A percentile compares a stretch with the other conserved stretches of the same genome.
phyloP scores from a whole-genome alignment of 2,888 invertebrate species.

The Osedax frankpressi region DNA sequence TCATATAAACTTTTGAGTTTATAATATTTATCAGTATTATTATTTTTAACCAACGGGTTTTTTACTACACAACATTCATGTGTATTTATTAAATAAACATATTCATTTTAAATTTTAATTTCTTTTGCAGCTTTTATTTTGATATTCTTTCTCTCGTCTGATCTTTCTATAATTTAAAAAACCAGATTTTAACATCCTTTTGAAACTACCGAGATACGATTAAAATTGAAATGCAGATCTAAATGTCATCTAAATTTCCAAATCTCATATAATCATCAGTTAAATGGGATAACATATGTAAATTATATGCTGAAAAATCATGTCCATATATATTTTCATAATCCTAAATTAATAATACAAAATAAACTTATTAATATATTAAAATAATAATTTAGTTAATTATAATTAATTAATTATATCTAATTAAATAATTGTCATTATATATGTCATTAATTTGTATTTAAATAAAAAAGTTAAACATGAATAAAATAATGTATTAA shows the following conservation, averaged over 20 bases:
- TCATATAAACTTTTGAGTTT: background rate
- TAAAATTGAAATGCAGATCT: background rate
- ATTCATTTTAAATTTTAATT: background rate
- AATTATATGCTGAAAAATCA: background rate
- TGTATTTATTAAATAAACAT: background rate
- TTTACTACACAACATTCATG: background rate
- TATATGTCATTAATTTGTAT: no score
- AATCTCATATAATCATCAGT: background rate
- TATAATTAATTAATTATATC: no score
- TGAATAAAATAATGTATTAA: background rate
- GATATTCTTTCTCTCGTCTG: background rate
- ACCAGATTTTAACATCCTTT: background rate
- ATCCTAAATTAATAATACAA: background rate
- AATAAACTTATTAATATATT: background rate
- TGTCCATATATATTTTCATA: background rate
- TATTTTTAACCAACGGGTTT: background rate
- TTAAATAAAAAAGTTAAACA: background rate
- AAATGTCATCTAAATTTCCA: background rate
- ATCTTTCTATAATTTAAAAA: background rate
- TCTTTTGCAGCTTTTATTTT: background rate
- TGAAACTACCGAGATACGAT: background rate
- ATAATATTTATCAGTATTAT: background rate
- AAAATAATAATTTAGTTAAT: background rate
- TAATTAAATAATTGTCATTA: no score
- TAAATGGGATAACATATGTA: background rate